These are phyloP conservation scores for Neria commutata DNA, from an alignment of 2,888 invertebrate species.

Conservation along the genomic window DNA sequence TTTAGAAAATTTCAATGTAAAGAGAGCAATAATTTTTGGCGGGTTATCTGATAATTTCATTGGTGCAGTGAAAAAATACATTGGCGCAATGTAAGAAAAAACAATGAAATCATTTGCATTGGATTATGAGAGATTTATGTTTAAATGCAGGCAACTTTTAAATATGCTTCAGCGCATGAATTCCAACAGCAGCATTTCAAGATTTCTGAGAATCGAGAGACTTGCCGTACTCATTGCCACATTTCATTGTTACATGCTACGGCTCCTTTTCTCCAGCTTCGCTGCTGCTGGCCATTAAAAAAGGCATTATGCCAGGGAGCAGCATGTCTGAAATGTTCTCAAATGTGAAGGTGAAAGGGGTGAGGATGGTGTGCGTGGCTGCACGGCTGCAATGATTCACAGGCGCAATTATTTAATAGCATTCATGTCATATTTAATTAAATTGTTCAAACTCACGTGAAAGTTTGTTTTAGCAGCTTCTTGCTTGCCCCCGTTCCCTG, in stretches of 20 bases:
- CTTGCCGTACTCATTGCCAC: too few species aligned
- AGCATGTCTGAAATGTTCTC: not conserved
- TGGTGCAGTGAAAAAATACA: too few species aligned
- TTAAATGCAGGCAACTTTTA: too few species aligned
- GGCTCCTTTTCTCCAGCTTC: too few species aligned
- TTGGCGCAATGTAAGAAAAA: too few species aligned
- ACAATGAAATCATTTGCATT: not conserved
- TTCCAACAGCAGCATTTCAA: too few species aligned
- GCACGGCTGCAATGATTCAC: not conserved
- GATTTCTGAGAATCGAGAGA: too few species aligned
- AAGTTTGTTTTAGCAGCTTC: too few species aligned
- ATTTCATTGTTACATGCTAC: too few species aligned
- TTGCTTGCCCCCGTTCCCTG: not conserved
- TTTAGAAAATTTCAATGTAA: not conserved
- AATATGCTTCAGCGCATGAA: too few species aligned
- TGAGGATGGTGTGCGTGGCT: not conserved
- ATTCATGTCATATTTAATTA: not conserved
- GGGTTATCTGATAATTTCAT: too few species aligned
- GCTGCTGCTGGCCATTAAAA: not conserved
- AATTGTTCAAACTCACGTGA: not conserved
- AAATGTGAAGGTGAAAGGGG: not conserved
- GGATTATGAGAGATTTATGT: not conserved
- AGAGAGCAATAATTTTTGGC: not conserved
- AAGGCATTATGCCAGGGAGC: not conserved
- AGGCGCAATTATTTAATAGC: not conserved